These are phyloP conservation scores for Balearica regulorum DNA, from an alignment of 2,797 vertebrate genomes.

Conservation along the genomic window DNA sequence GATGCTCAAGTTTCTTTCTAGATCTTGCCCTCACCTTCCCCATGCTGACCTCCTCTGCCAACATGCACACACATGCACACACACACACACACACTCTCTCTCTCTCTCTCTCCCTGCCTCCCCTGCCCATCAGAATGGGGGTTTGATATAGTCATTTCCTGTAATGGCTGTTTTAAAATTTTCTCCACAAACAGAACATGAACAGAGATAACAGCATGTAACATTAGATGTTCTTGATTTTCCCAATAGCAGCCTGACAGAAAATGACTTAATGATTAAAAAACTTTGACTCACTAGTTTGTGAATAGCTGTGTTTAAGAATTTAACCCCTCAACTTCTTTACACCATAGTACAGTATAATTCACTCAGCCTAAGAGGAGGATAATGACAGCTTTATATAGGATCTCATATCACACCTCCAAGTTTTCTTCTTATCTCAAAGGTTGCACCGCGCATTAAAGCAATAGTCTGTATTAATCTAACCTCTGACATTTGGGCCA, in stretches of 20 bases:
- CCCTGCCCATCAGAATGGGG: not conserved
- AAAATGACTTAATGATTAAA: slow-evolving; percentile 31
- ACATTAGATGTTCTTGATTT: not conserved
- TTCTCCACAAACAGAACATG: not conserved
- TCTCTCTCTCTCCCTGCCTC: not conserved
- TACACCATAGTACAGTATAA: slow-evolving; percentile 54
- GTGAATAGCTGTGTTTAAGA: slow-evolving; percentile 62
- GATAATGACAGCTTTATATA: slow-evolving; percentile 68
- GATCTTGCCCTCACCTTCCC: not conserved
- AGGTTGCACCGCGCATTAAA: slow-evolving; percentile 70
- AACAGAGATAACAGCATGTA: not conserved
- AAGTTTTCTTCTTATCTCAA: slow-evolving; percentile 68
- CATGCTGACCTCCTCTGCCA: not conserved
- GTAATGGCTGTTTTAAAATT: not conserved
- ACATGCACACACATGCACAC: not conserved
- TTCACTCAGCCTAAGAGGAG: slow-evolving; percentile 63
- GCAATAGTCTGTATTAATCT: slow-evolving; percentile 70
- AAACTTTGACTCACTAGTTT: slow-evolving; percentile 6
- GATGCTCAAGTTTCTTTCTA: not conserved
- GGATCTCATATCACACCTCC: slow-evolving; percentile 75
- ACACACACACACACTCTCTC: no score
- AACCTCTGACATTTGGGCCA: slow-evolving; percentile 64
- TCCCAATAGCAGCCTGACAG: not conserved
- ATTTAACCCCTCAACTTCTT: slow-evolving; percentile 71
- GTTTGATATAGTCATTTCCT: not conserved